phyloP scores from a whole-genome alignment of 2,888 invertebrate genomes.

The Rhagonycha fulva region DNA sequence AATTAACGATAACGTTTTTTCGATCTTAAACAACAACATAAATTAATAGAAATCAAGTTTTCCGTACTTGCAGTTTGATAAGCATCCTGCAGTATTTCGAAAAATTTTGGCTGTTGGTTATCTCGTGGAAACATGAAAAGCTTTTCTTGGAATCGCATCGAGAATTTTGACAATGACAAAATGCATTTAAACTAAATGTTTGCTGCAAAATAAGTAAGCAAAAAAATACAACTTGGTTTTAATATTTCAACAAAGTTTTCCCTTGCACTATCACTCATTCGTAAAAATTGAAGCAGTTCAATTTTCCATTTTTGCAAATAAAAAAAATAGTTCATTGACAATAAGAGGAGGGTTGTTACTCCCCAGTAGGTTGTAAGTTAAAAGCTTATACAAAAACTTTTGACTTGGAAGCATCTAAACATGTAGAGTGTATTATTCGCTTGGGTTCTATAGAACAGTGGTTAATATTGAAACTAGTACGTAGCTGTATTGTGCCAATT shows the following conservation, averaged over 20 bases:
- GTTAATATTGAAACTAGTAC: background rate
- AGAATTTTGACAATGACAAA: background rate
- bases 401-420: background rate
- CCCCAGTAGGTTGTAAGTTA: background rate
- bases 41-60: background rate
- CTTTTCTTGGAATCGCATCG: background rate
- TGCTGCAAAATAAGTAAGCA: background rate
- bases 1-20: background rate
- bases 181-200: background rate
- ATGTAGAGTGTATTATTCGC: background rate
- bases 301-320: background rate
- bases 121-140: background rate
- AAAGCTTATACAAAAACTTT: background rate
- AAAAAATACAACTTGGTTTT: background rate
- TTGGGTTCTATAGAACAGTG: background rate
- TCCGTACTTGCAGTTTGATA: background rate
- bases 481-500: background rate
- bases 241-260: background rate
- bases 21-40: background rate
- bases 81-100: background rate
- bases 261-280: background rate
- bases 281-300: too few species aligned
- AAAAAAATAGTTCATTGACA: background rate
- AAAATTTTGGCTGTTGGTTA: background rate
- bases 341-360: background rate